Conservation (phyloP, 2,888 invertebrate genomes). For the Blera fallax region DNA sequence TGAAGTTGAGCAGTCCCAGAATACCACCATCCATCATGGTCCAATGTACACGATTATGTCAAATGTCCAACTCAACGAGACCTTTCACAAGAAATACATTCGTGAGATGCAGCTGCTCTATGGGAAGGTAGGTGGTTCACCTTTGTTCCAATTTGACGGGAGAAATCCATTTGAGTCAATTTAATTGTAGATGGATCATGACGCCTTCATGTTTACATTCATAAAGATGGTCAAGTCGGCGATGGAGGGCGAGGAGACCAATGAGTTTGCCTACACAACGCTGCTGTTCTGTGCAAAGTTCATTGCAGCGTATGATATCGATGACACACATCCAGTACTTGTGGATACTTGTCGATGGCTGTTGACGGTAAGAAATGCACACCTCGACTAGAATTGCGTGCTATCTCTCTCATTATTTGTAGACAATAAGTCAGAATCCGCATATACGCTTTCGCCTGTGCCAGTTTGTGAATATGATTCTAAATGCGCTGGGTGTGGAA, state of each 20-base stretch:
- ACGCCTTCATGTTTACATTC: slow-evolving; percentile 86
- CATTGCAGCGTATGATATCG: slow-evolving; percentile 84
- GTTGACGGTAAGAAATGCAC: slow-evolving; percentile 75
- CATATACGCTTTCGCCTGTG: slow-evolving; percentile 88
- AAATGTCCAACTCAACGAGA: slow-evolving; percentile 86
- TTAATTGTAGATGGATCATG: slow-evolving; percentile 82
- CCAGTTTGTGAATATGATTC: slow-evolving; percentile 88
- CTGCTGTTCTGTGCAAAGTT: slow-evolving; percentile 89
- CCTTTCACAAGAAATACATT: slow-evolving; percentile 85
- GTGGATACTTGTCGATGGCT: slow-evolving; percentile 78
- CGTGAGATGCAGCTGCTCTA: slow-evolving; percentile 85
- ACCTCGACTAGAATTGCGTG: not conserved
- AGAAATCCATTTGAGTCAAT: slow-evolving; percentile 6
- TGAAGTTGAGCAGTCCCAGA: slow-evolving; percentile 67
- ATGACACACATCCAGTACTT: slow-evolving; percentile 80
- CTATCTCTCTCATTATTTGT: slow-evolving; percentile 8
- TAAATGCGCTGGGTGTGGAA: slow-evolving; percentile 88
- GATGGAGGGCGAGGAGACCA: slow-evolving; percentile 86
- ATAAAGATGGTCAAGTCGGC: slow-evolving; percentile 85
- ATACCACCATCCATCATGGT: slow-evolving; percentile 74
- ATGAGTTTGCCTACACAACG: slow-evolving; percentile 86
- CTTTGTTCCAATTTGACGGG: slow-evolving; percentile 1
- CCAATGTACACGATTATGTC: slow-evolving; percentile 83
- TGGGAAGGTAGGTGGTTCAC: slow-evolving; percentile 83
- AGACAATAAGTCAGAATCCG: slow-evolving; percentile 82